phyloP scores from a whole-genome alignment of 2,888 invertebrate genomes.

The Eledona agricola region DNA sequence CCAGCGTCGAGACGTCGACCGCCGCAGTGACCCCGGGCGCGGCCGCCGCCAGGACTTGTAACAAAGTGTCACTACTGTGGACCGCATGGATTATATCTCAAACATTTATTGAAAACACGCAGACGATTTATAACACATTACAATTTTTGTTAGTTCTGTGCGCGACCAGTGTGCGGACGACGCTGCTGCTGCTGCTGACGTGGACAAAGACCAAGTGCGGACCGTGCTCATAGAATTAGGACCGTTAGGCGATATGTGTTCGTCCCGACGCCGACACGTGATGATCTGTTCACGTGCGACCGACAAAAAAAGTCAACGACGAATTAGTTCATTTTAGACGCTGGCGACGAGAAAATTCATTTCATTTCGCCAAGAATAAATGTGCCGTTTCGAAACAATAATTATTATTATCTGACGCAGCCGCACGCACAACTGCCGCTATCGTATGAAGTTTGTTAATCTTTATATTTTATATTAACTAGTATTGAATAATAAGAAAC shows the following conservation, averaged over 20 bases:
- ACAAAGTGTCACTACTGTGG: conserved; percentile 60
- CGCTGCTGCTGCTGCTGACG: conserved; percentile 47
- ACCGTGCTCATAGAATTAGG: conserved; percentile 62
- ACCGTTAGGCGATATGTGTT: conserved; percentile 61
- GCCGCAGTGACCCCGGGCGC: conserved; percentile 61
- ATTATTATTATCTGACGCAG: no score
- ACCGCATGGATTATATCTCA: conserved; percentile 49
- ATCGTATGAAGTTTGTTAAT: no score
- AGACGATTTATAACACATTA: conserved; percentile 56
- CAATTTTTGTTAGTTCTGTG: conserved; percentile 61
- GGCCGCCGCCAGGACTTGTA: conserved; percentile 59
- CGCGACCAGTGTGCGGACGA: conserved; percentile 61
- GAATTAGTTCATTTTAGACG: no score
- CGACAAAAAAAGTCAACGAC: no score
- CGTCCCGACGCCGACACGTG: conserved; percentile 52
- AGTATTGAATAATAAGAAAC: no score
- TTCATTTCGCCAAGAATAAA: no score
- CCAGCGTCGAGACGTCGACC: conserved; percentile 61
- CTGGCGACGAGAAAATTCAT: no score
- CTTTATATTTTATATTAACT: no score
- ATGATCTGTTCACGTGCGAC: conserved; percentile 25
- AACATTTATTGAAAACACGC: conserved; percentile 42
- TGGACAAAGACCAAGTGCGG: conserved; percentile 58
- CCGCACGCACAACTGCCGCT: no score
- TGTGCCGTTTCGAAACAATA: no score